These are phyloP conservation scores for Nansenia antarctica DNA, from an alignment of 2,113 vertebrate species.

Conservation along the genomic window DNA sequence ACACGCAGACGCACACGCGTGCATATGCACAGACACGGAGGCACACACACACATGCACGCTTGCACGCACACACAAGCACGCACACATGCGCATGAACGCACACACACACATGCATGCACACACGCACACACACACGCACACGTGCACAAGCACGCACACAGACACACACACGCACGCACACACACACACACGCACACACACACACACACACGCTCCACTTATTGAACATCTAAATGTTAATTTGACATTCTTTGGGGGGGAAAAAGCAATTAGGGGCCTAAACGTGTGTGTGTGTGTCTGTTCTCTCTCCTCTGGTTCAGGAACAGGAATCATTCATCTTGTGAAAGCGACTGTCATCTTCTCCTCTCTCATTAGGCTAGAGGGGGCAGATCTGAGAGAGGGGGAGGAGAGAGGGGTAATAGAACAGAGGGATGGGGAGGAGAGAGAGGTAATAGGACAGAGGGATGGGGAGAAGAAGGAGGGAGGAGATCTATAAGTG, in stretches of 20 bases:
- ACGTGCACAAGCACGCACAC: constrained; percentile 5
- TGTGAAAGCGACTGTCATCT: constrained; percentile 53
- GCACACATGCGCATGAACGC: constrained; percentile 13
- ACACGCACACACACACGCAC: not conserved
- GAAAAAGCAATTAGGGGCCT: constrained; percentile 51
- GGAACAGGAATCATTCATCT: constrained; percentile 58
- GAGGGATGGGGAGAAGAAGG: not conserved
- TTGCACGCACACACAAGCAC: constrained; percentile 9
- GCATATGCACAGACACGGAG: constrained; percentile 12
- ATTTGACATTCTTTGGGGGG: constrained; percentile 55
- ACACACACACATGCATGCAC: constrained; percentile 27
- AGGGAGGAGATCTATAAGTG: not conserved
- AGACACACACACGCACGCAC: constrained; percentile 9
- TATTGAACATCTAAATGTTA: constrained; percentile 62
- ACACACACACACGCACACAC: constrained; percentile 10
- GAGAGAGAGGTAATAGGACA: not conserved
- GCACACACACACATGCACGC: constrained; percentile 25
- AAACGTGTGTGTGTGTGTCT: constrained; percentile 28
- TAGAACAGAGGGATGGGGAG: not conserved
- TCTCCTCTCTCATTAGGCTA: constrained; percentile 31
- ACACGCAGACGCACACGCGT: constrained; percentile 6
- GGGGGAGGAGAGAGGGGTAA: not conserved
- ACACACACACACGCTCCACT: constrained; percentile 41
- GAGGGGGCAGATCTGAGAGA: not conserved
- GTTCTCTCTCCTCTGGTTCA: constrained; percentile 31